A percentile compares a stretch with the other conserved stretches of the same genome.
Evolutionary conservation across 2,888 invertebrate genomes (phyloP).

Genomic region (Gibbula magus): DNA sequence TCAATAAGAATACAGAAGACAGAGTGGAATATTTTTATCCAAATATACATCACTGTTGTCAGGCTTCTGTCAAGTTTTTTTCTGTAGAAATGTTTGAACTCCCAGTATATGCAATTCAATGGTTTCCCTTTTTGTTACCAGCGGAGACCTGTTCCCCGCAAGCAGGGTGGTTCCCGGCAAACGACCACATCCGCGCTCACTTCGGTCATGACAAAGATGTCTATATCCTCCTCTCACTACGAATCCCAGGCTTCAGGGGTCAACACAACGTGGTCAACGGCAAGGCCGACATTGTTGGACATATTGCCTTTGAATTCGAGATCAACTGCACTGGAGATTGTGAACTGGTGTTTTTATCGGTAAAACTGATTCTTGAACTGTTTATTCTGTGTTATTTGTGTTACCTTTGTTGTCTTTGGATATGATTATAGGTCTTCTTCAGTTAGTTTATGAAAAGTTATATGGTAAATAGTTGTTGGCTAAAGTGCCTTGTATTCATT

Average conservation of each 20-base stretch:
- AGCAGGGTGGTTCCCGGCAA: constrained; percentile 77
- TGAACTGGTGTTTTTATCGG: constrained; percentile 78
- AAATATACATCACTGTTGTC: no score
- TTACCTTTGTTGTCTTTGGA: no score
- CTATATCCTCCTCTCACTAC: constrained; percentile 76
- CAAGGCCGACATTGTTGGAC: constrained; percentile 74
- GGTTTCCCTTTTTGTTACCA: constrained; percentile 33
- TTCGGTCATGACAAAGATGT: constrained; percentile 76
- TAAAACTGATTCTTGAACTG: constrained; percentile 46
- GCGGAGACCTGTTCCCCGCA: constrained; percentile 71
- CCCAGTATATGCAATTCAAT: no score
- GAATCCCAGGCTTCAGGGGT: constrained; percentile 76
- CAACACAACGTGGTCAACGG: constrained; percentile 72
- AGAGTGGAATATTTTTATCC: no score
- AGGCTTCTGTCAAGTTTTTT: no score
- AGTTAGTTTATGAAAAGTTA: no score
- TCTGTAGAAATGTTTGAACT: no score
- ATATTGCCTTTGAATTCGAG: constrained; percentile 78
- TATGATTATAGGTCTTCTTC: no score
- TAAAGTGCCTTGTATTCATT: no score
- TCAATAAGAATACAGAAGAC: no score
- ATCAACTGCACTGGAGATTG: constrained; percentile 77
- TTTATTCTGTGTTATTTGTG: no score
- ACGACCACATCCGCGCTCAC: constrained; percentile 77
- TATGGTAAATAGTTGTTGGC: no score